phyloP scores from a whole-genome alignment of 2,888 invertebrate genomes.

The Parnassius glacialis region DNA sequence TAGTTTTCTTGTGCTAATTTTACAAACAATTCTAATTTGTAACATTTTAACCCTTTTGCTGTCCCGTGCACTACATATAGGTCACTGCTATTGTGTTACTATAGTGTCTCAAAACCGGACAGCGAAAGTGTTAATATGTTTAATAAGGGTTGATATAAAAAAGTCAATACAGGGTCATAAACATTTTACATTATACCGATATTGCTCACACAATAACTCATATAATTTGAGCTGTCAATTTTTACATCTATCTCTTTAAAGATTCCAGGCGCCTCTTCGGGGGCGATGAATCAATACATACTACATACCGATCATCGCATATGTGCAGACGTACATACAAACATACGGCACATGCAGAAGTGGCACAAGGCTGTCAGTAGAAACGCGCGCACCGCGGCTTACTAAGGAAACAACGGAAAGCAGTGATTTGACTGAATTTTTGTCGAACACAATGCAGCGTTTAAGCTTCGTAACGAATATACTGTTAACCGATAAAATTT shows the following conservation, averaged over 20 bases:
- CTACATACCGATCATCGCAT: slow-evolving; percentile 36
- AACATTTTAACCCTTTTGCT: too few species aligned
- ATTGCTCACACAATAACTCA: too few species aligned
- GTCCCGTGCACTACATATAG: too few species aligned
- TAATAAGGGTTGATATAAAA: too few species aligned
- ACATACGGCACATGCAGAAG: slow-evolving; percentile 55
- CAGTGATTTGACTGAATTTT: slow-evolving; percentile 45
- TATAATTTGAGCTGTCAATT: neutral
- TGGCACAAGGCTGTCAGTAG: slow-evolving; percentile 67
- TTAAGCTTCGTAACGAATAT: slow-evolving; percentile 1
- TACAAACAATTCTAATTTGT: too few species aligned
- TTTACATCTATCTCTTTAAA: slow-evolving; percentile 16
- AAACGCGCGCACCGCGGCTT: slow-evolving; percentile 45
- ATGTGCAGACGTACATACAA: slow-evolving; percentile 47
- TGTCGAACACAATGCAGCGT: slow-evolving; percentile 22
- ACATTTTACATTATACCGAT: too few species aligned
- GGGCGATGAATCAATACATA: slow-evolving; percentile 39
- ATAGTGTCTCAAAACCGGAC: too few species aligned
- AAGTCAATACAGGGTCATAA: too few species aligned
- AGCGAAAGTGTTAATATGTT: too few species aligned
- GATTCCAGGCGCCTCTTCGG: slow-evolving; percentile 27
- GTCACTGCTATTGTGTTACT: too few species aligned
- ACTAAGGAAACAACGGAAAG: slow-evolving; percentile 53
- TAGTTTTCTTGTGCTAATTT: too few species aligned
- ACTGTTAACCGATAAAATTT: neutral